Conservation (phyloP, 2,113 vertebrate genomes). For the Elephantulus edwardii region DNA sequence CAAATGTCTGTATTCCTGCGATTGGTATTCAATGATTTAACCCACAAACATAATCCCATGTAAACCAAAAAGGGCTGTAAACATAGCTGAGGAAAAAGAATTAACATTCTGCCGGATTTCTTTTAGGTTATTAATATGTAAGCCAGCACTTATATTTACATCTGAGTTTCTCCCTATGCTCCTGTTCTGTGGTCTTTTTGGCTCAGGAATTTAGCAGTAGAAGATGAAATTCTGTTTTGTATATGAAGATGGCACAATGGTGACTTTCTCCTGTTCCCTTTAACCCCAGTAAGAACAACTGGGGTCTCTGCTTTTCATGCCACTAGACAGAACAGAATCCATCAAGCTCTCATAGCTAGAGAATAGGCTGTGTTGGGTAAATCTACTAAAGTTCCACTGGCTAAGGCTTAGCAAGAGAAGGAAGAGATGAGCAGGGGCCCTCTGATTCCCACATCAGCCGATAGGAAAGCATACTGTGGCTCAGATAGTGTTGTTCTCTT, state of each 20-base stretch:
- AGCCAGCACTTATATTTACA: neutral
- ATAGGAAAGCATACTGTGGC: neutral
- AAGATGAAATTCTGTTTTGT: neutral
- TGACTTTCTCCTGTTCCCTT: neutral
- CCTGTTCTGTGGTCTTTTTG: neutral
- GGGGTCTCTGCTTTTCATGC: neutral
- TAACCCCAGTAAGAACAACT: neutral
- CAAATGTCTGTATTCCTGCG: neutral
- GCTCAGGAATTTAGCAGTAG: neutral
- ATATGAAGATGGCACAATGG: neutral
- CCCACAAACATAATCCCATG: neutral
- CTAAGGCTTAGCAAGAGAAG: neutral
- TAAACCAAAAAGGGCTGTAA: neutral
- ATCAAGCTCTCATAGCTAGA: neutral
- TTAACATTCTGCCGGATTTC: constrained; percentile 33
- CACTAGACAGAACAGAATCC: neutral
- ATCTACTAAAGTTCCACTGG: too few species aligned
- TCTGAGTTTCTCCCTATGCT: neutral
- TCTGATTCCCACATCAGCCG: neutral
- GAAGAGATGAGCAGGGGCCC: neutral
- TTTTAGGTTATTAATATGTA: constrained; percentile 1
- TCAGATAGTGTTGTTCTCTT: neutral
- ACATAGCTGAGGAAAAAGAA: neutral
- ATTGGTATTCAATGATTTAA: constrained; percentile 25
- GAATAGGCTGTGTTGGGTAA: neutral